A percentile compares a stretch with the other conserved stretches of the same genome.
Conservation (phyloP, 2,888 invertebrate genomes). For the Timandra comae region DNA sequence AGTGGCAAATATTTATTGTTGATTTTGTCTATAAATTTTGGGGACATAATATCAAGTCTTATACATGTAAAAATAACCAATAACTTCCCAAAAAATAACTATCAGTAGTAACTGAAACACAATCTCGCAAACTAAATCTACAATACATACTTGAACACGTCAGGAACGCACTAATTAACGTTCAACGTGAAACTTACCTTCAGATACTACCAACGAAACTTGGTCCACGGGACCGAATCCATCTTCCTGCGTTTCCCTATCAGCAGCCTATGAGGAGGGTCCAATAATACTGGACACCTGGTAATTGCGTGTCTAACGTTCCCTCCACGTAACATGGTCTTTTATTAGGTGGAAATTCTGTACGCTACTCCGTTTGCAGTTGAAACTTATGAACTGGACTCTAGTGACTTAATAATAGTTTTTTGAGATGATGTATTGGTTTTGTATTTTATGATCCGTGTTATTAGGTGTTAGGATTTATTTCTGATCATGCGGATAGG, state of each 20-base stretch:
- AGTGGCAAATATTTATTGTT: no score
- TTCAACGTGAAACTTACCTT: slow-evolving; percentile 70
- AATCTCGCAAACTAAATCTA: slow-evolving; percentile 54
- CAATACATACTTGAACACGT: slow-evolving; percentile 59
- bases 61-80: no score
- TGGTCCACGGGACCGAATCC: slow-evolving; percentile 48
- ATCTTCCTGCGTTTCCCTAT: slow-evolving; percentile 41
- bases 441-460: background rate
- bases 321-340: slow-evolving; percentile 70
- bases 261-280: slow-evolving; percentile 39
- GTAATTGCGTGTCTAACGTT: slow-evolving; percentile 73
- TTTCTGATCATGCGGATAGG: no score
- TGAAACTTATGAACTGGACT: slow-evolving; percentile 52
- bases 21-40: no score
- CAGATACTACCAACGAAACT: slow-evolving; percentile 46
- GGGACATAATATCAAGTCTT: no score
- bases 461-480: no score
- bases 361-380: slow-evolving; percentile 56
- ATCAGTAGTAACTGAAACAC: slow-evolving; percentile 37
- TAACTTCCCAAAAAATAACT: no score
- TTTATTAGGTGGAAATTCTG: slow-evolving; percentile 76
- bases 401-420: slow-evolving; percentile 27
- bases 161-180: slow-evolving; percentile 74
- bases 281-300: slow-evolving; percentile 51
- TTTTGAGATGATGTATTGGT: slow-evolving; percentile 8